Percentiles rank a stretch among this genome's conserved stretches.
Evolutionary conservation across 2,888 invertebrate species (phyloP).

Genomic region (Cheilosia scutellata): DNA sequence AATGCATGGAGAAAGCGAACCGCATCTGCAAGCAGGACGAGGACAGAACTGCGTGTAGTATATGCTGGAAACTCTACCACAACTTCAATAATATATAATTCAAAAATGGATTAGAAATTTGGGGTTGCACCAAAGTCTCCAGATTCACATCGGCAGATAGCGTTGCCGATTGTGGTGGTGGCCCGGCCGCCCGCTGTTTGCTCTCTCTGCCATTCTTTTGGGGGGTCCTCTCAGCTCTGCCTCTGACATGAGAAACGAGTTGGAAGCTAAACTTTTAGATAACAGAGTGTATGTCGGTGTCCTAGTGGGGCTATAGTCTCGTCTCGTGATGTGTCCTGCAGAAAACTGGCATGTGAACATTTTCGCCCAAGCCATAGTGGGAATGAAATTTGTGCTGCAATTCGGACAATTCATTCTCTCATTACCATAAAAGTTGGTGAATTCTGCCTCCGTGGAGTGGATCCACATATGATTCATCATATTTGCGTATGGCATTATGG

Average conservation of each 20-base stretch:
- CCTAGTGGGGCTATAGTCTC: neutral
- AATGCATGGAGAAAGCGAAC: slow-evolving; percentile 1
- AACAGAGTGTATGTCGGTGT: neutral
- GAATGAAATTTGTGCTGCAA: slow-evolving; percentile 25
- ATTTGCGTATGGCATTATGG: slow-evolving; percentile 18
- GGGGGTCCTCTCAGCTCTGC: neutral
- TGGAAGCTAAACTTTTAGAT: slow-evolving; percentile 28
- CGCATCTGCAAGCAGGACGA: slow-evolving; percentile 21
- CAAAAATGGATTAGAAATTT: slow-evolving; percentile 60
- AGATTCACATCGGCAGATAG: slow-evolving; percentile 34
- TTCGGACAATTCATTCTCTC: slow-evolving; percentile 48
- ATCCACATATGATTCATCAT: slow-evolving; percentile 43
- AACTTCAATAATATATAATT: slow-evolving; percentile 55
- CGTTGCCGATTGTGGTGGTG: neutral
- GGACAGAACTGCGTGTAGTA: slow-evolving; percentile 6
- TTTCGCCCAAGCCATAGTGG: neutral
- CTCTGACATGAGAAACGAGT: slow-evolving; percentile 25
- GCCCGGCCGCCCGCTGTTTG: slow-evolving; percentile 21
- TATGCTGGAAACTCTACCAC: slow-evolving; percentile 19
- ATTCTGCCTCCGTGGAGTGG: slow-evolving; percentile 19
- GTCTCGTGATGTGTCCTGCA: slow-evolving; percentile 5
- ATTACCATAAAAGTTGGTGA: slow-evolving; percentile 46
- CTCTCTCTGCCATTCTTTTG: neutral
- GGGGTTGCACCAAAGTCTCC: slow-evolving; percentile 9
- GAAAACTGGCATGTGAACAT: neutral